These are phyloP conservation scores for Zygogramma bicolorata DNA, from an alignment of 2,888 invertebrate species.

Conservation along the genomic window DNA sequence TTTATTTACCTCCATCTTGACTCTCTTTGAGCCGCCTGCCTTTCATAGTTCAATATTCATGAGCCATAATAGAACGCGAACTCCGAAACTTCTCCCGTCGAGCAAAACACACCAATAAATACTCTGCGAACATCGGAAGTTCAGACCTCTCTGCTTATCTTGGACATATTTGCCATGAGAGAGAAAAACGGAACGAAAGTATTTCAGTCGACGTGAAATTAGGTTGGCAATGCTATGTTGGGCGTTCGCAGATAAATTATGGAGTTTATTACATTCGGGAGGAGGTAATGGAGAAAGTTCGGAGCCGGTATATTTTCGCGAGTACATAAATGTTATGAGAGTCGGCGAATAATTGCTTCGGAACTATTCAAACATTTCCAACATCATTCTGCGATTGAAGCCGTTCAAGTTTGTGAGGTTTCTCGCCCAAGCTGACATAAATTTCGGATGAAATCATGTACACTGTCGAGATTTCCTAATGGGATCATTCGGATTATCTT, in stretches of 20 bases:
- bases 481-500: too few relatives aligned
- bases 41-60: not conserved
- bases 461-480: too few relatives aligned
- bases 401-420: too few relatives aligned
- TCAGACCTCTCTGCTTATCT: not conserved
- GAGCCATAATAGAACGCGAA: not conserved
- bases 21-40: not conserved
- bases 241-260: slow-evolving; percentile 26
- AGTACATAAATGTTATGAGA: slow-evolving; percentile 15
- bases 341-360: not conserved
- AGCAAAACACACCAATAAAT: not conserved
- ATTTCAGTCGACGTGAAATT: not conserved
- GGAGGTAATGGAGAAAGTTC: slow-evolving; percentile 20
- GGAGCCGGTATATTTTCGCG: not conserved
- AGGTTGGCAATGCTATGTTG: not conserved
- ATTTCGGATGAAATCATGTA: too few relatives aligned
- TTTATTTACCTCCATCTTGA: too few relatives aligned
- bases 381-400: too few relatives aligned
- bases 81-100: not conserved
- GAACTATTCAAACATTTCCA: not conserved
- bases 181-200: not conserved
- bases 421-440: too few relatives aligned
- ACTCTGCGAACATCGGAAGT: not conserved
- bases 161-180: not conserved
- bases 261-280: slow-evolving; percentile 30